Evolutionary conservation across 2,888 invertebrate species (phyloP), one percentile per base, ranked within the genome.

Genomic region (Xiphydria camelus): DNA sequence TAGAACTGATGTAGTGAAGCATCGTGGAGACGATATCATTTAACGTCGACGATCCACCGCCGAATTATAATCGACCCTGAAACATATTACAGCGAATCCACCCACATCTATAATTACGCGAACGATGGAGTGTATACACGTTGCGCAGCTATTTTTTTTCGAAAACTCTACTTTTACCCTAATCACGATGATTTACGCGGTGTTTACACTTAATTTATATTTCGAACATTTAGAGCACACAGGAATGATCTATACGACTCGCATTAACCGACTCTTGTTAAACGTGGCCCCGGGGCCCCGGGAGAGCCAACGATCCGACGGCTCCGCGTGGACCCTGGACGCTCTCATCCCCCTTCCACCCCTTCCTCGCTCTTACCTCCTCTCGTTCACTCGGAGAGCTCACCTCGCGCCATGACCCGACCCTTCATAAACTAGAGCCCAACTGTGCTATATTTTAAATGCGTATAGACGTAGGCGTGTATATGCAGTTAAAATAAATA

Each of bases 401-500:
- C 45, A 54, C 57, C 62, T 53, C 48, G 55, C 68, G 45, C 59
- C 64, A 57, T 67, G 73, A 73, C 72, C 73, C 68, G 73, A 72
- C 68, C 73, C 73, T 73, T 73, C 73, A 71, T 73, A 73, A 72
- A 73, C 73, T 73, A 73, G 69, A 61, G 64, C 68, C 68, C 68
- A 69, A 73, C 71, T 68, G 68, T 65, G 68, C 68, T 70, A 68
- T 71, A 72, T 73, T 70, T 73, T 70, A 70, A 70, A 72, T 65
- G 62, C 63, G 70, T 69, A 69, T 68, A 69, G 68, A 68, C 63
- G 70, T 70, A 70, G 70, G 73, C 71, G 73, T 71, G 71, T 66
- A n/a, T n/a, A 64, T 60, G 64, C 65, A 59, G 67, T 68, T 68
- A 65, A 70, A 73, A 70, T 64, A 69, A 67, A 64, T 61, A 64